Evolutionary conservation across 2,113 vertebrate genomes (phyloP).

Genomic region (Cavia porcellus): DNA sequence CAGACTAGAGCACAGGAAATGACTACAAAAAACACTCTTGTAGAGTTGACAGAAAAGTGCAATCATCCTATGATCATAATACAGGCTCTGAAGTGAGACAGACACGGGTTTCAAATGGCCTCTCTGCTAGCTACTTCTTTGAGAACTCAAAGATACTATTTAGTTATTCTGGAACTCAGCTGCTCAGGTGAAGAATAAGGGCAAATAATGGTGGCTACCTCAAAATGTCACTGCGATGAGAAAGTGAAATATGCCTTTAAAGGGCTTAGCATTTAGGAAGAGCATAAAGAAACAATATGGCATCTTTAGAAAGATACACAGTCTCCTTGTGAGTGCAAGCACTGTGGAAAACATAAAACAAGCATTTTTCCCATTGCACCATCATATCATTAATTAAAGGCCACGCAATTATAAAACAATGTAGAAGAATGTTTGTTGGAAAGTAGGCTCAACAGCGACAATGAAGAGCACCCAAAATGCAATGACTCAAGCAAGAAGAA

Average conservation of each 20-base stretch:
- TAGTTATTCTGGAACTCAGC: background rate
- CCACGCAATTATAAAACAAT: slow-evolving; percentile 5
- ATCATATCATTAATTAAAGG: slow-evolving; percentile 48
- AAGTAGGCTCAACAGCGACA: background rate
- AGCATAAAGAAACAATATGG: background rate
- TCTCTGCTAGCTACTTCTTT: background rate
- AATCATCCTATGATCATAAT: background rate
- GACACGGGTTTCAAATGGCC: slow-evolving; percentile 27
- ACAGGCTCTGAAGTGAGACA: background rate
- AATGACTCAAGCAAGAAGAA: background rate
- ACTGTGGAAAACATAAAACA: background rate
- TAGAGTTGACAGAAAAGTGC: background rate
- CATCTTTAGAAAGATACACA: background rate
- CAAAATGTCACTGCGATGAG: background rate
- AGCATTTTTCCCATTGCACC: background rate
- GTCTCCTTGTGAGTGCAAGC: background rate
- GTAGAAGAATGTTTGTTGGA: slow-evolving; percentile 5
- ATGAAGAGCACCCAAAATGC: background rate
- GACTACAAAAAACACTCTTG: background rate
- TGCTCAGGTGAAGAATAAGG: background rate
- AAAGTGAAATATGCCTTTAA: background rate
- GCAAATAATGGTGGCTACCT: background rate
- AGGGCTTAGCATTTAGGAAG: slow-evolving; percentile 15
- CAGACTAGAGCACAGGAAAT: background rate
- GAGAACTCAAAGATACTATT: background rate